Evolutionary conservation across 2,797 vertebrate genomes (phyloP), one percentile per base, ranked within the genome.

Genomic region (Danio jaintianensis): DNA sequence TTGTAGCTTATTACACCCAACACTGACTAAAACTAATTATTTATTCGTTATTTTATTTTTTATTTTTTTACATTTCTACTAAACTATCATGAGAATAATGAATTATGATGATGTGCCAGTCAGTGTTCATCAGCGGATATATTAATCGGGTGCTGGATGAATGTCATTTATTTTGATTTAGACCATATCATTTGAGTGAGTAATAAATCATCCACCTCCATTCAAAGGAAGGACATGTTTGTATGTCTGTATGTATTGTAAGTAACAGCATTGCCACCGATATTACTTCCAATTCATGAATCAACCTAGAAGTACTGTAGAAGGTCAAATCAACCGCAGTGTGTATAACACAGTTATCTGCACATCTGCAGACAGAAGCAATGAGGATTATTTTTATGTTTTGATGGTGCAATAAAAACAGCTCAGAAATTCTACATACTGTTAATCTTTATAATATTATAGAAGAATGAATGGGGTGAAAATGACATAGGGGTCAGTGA

Each of bases 131-230:
- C 38, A 11, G 55, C 56, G 40, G 36, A 43, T 56, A 55, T 61
- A 61, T n/a, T 47, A 75, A 79, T 81, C 55, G 48, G 69, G 22
- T 52, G 52, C 0, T 29, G 72, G 70, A 85, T 83, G 62, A 59
- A 81, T 58, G 78, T 83, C 71, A 76, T 83, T 79, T 80, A 82
- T 84, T 80, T 82, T 52, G 53, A 78, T 82, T 83, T 58, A 69
- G 22, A 83, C 43, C 1, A 18, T 66, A 62, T 73, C 82, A 66
- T 78, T 59, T 82, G 52, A 48, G 42, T 45, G 11, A 59, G 66
- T 61, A 13, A 75, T 82, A 81, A 86, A 84, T 84, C 85, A 84
- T 20, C 58, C 58, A 64, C 58, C 22, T 47, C 18, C 75, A 72
- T 38, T 18, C 12, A 8, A 47, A 67, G 18, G 50, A 58, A 48